phyloP scores from a whole-genome alignment of 1,140 invertebrate species.

The Aplysia californica region DNA sequence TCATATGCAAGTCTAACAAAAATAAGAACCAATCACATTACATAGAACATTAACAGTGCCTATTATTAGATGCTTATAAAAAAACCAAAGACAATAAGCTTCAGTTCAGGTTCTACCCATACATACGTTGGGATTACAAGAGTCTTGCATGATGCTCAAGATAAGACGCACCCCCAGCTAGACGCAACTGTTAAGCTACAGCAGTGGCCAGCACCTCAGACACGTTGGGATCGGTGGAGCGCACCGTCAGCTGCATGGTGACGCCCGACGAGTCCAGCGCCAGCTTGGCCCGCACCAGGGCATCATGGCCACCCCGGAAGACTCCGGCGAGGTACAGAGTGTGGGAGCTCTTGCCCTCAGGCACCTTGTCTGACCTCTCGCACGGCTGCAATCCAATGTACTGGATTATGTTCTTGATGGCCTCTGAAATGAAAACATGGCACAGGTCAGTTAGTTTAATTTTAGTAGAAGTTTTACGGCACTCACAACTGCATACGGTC shows the following conservation, averaged over 20 bases:
- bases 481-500: too few relatives aligned
- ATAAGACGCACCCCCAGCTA: too few relatives aligned
- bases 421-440: slow-evolving; percentile 75
- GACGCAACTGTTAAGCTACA: slow-evolving; percentile 63
- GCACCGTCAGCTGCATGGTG: slow-evolving; percentile 79
- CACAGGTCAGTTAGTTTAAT: too few relatives aligned
- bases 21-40: too few relatives aligned
- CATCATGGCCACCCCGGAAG: slow-evolving; percentile 89
- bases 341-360: slow-evolving; percentile 84
- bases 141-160: too few relatives aligned
- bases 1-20: too few relatives aligned
- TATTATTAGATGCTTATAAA: too few relatives aligned
- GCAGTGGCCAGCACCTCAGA: slow-evolving; percentile 81
- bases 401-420: slow-evolving; percentile 86
- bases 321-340: slow-evolving; percentile 84
- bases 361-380: slow-evolving; percentile 86
- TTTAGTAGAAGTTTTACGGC: too few relatives aligned
- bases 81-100: too few relatives aligned
- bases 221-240: slow-evolving; percentile 72
- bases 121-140: too few relatives aligned
- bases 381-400: slow-evolving; percentile 91
- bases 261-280: slow-evolving; percentile 77
- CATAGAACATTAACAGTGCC: too few relatives aligned
- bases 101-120: too few relatives aligned
- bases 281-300: slow-evolving; percentile 76